Evolutionary conservation across 2,113 vertebrate genomes (phyloP).

Genomic region (Labeo catla): DNA sequence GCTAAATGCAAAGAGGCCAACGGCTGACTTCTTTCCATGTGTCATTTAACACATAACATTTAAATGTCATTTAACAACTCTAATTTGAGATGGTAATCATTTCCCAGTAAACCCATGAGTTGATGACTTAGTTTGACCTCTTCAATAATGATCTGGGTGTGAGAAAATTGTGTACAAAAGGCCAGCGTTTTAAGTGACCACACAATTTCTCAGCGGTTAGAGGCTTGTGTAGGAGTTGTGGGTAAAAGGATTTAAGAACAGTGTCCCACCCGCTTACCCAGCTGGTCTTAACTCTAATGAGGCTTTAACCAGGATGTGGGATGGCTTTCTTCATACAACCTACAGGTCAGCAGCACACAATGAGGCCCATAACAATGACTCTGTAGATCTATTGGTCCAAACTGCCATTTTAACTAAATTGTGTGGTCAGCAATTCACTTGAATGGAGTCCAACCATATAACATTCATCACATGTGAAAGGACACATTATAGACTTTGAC

Average conservation of each 20-base stretch:
- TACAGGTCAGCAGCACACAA: slow-evolving; percentile 72
- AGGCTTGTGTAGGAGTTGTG: slow-evolving; percentile 66
- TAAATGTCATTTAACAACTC: slow-evolving; percentile 19
- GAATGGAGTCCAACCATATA: slow-evolving; percentile 64
- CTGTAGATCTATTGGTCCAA: slow-evolving; percentile 62
- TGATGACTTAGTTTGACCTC: slow-evolving; percentile 65
- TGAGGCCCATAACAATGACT: slow-evolving; percentile 75
- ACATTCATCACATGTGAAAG: slow-evolving; percentile 73
- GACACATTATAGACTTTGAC: slow-evolving; percentile 33
- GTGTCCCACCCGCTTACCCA: slow-evolving; percentile 63
- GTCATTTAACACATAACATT: slow-evolving; percentile 9
- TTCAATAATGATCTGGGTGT: slow-evolving; percentile 65
- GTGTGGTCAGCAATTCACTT: slow-evolving; percentile 73
- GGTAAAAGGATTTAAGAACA: slow-evolving; percentile 65
- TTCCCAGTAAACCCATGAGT: slow-evolving; percentile 57
- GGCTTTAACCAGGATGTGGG: slow-evolving; percentile 79
- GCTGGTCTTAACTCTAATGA: slow-evolving; percentile 73
- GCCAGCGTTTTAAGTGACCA: slow-evolving; percentile 61
- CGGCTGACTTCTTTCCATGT: neutral
- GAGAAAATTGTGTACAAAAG: slow-evolving; percentile 68
- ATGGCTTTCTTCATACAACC: slow-evolving; percentile 72
- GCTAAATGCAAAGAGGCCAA: neutral
- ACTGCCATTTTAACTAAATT: slow-evolving; percentile 65
- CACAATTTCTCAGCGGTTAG: slow-evolving; percentile 58
- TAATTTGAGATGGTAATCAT: slow-evolving; percentile 50